Conservation (phyloP, 1,140 invertebrate species). For the Uloborus diversus region DNA sequence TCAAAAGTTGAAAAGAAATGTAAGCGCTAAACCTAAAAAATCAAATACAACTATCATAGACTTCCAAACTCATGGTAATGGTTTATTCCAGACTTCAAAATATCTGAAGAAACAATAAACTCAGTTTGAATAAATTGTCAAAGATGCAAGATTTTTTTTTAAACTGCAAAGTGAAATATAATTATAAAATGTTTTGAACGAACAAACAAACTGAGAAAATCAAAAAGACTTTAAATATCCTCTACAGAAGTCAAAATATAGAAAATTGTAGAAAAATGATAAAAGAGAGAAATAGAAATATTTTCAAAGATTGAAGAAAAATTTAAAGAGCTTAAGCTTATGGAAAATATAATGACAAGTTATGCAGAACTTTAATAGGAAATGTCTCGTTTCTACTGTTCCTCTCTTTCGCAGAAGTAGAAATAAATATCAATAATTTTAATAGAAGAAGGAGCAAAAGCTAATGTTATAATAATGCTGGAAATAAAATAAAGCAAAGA, state of each 20-base stretch:
- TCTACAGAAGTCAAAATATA: neutral
- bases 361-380: neutral
- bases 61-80: too few species aligned
- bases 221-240: neutral
- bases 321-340: neutral
- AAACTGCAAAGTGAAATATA: too few species aligned
- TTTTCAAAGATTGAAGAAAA: neutral
- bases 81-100: too few species aligned
- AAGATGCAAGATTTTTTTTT: too few species aligned
- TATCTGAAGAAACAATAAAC: too few species aligned
- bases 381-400: neutral
- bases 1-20: too few species aligned
- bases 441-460: neutral
- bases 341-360: conserved; percentile 2
- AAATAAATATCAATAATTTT: neutral
- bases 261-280: neutral
- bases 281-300: neutral
- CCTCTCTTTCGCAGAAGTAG: neutral
- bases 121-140: too few species aligned
- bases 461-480: neutral
- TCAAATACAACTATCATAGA: too few species aligned
- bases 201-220: neutral
- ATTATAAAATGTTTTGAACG: too few species aligned
- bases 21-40: too few species aligned
- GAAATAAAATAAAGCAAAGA: neutral